phyloP scores from a whole-genome alignment of 2,888 invertebrate species.

The Xanthia icteritia region DNA sequence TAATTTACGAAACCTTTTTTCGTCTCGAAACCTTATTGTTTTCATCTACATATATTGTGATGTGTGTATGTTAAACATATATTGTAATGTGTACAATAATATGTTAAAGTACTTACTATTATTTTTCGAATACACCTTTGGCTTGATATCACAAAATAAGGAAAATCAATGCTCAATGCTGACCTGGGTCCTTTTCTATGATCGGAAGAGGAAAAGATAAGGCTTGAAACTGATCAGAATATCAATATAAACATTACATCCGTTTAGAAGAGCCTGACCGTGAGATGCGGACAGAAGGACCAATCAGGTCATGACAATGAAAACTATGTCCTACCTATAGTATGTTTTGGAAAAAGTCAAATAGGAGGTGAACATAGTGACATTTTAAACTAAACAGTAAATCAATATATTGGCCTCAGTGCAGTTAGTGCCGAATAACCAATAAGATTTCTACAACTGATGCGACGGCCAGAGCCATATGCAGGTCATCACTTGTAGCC shows the following conservation, averaged over 20 bases:
- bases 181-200: conserved; percentile 7
- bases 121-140: neutral
- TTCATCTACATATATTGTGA: no score
- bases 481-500: no score
- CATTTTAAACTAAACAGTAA: neutral
- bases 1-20: no score
- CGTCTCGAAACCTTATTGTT: no score
- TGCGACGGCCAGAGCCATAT: neutral
- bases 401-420: neutral
- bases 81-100: no score
- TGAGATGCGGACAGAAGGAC: neutral
- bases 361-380: neutral
- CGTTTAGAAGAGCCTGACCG: neutral
- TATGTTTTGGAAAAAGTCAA: neutral
- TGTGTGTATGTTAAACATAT: no score
- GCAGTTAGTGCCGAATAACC: neutral
- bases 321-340: neutral
- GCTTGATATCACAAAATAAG: neutral
- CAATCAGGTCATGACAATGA: neutral
- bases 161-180: conserved; percentile 3
- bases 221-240: conserved; percentile 25
- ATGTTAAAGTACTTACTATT: neutral
- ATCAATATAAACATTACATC: conserved; percentile 25
- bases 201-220: conserved; percentile 16
- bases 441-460: neutral